These are phyloP conservation scores for Quadroppia sp. DNA, from an alignment of 2,888 invertebrate species.

Conservation along the genomic window DNA sequence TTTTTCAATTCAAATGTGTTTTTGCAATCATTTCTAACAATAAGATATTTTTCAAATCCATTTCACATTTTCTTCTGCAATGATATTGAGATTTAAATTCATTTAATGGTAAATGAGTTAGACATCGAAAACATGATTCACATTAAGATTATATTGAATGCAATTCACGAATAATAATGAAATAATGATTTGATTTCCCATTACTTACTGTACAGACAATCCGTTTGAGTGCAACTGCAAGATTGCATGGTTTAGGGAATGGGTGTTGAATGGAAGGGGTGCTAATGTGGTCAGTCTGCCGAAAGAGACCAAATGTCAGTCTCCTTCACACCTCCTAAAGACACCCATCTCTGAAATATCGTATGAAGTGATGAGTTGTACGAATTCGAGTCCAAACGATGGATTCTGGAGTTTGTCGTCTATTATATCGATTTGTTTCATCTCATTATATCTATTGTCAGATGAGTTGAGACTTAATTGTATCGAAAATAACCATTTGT, in stretches of 20 bases:
- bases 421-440: background rate
- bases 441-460: background rate
- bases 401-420: background rate
- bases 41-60: too few relatives aligned
- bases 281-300: slow-evolving; percentile 41
- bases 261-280: slow-evolving; percentile 44
- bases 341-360: slow-evolving; percentile 43
- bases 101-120: too few relatives aligned
- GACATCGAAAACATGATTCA: too few relatives aligned
- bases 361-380: slow-evolving; percentile 42
- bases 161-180: background rate
- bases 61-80: too few relatives aligned
- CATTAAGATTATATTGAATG: background rate
- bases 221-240: slow-evolving; percentile 82
- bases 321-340: slow-evolving; percentile 36
- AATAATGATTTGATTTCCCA: slow-evolving; percentile 27
- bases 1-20: too few relatives aligned
- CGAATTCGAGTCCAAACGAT: background rate
- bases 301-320: slow-evolving; percentile 43
- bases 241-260: slow-evolving; percentile 78
- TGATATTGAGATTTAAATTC: too few relatives aligned
- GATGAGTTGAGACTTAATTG: background rate
- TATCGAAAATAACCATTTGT: too few relatives aligned
- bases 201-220: slow-evolving; percentile 81
- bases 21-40: too few relatives aligned